Evolutionary conservation across 2,113 vertebrate genomes (phyloP).

Genomic region (Ptilonorhynchus violaceus): DNA sequence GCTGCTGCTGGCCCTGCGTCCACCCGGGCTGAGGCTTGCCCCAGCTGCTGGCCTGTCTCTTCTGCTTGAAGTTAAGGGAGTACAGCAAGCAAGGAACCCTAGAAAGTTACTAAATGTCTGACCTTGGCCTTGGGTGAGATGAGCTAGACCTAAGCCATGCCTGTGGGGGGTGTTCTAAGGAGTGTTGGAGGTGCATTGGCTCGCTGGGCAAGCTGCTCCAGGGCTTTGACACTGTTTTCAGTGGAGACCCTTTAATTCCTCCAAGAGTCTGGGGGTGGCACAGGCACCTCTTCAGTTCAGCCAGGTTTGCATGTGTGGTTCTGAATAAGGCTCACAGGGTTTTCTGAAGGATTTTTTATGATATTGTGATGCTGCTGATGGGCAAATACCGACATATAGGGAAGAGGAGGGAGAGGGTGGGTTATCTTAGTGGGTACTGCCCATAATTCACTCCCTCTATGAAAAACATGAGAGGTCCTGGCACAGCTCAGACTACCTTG

Average conservation of each 20-base stretch:
- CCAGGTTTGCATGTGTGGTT: fast-evolving
- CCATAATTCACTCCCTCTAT: neutral
- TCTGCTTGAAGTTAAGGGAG: neutral
- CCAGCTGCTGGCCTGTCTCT: neutral
- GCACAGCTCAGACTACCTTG: neutral
- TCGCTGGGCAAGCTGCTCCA: neutral
- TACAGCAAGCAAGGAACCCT: neutral
- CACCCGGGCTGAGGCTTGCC: neutral
- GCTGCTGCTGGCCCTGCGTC: neutral
- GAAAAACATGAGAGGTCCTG: fast-evolving
- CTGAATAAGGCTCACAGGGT: neutral
- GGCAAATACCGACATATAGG: neutral
- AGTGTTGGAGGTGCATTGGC: neutral
- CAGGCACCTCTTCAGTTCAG: fast-evolving
- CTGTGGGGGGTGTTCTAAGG: neutral
- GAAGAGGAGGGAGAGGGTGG: neutral
- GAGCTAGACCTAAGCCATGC: neutral
- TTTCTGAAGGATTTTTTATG: neutral
- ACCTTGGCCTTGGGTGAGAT: neutral
- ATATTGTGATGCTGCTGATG: neutral
- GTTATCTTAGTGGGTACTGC: neutral
- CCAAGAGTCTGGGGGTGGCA: neutral
- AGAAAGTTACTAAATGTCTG: neutral
- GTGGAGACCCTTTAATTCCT: neutral
- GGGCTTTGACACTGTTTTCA: neutral